phyloP scores from a whole-genome alignment of 2,888 invertebrate species.

The Zhuqinia jingwanae region DNA sequence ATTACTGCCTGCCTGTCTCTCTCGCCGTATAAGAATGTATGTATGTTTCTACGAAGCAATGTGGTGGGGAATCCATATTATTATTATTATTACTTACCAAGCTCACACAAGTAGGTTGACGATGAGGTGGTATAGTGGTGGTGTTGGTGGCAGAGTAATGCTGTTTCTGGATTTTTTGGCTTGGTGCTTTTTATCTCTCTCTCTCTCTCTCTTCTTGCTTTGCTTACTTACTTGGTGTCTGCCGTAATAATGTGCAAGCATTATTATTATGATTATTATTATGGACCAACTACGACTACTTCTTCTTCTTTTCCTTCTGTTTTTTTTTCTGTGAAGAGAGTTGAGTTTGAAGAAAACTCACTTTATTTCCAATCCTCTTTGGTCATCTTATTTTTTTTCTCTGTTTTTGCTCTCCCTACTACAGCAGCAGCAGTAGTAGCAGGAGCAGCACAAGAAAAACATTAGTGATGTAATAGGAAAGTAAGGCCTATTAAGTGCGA shows the following conservation, averaged over 20 bases:
- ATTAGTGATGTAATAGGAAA: constrained; percentile 30
- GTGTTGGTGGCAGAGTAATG: constrained; percentile 11
- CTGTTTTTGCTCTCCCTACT: constrained; percentile 3
- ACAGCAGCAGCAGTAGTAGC: not conserved
- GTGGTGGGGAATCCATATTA: constrained; percentile 54
- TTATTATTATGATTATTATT: constrained; percentile 71
- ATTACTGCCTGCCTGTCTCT: no score
- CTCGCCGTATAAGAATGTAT: constrained; percentile 36
- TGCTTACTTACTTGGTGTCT: constrained; percentile 62
- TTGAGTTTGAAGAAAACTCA: constrained; percentile 52
- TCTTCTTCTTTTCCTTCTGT: constrained; percentile 5
- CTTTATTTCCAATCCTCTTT: constrained; percentile 63
- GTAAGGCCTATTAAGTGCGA: constrained; percentile 36
- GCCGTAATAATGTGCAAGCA: constrained; percentile 76
- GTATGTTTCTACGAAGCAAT: not conserved
- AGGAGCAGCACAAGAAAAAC: not conserved
- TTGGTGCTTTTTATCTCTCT: constrained; percentile 10
- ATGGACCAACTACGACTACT: constrained; percentile 53
- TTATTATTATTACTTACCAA: constrained; percentile 60
- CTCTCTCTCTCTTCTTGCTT: not conserved
- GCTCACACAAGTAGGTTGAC: constrained; percentile 22
- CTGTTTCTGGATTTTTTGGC: constrained; percentile 25
- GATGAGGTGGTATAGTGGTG: constrained; percentile 41
- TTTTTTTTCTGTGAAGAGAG: constrained; percentile 36
- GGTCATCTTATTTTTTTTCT: constrained; percentile 42